These are phyloP conservation scores for Lepus americanus DNA, from an alignment of 2,113 vertebrate species.

Conservation along the genomic window DNA sequence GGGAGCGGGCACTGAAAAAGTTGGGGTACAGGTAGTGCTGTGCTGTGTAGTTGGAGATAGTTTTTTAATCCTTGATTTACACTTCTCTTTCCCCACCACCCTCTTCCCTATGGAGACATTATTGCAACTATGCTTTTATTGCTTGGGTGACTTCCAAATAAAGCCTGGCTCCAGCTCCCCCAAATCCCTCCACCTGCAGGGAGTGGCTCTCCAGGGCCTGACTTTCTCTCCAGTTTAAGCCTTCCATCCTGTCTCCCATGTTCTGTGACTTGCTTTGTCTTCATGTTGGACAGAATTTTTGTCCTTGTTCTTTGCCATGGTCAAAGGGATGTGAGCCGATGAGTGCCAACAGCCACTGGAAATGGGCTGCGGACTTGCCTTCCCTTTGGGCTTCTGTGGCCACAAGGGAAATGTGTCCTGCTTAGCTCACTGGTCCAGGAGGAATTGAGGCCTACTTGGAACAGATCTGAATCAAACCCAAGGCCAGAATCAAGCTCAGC, in stretches of 20 bases:
- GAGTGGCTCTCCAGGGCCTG: neutral
- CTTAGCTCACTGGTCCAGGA: neutral
- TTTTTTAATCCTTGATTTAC: neutral
- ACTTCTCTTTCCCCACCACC: neutral
- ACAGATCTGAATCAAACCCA: neutral
- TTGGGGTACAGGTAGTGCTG: neutral
- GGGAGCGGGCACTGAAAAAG: neutral
- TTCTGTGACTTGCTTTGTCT: neutral
- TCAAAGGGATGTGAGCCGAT: neutral
- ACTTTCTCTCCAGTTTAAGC: neutral
- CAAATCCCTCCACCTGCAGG: neutral
- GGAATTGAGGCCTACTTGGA: neutral
- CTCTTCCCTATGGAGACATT: neutral
- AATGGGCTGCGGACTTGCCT: neutral
- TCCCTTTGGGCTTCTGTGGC: neutral
- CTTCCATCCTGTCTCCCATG: neutral
- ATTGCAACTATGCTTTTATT: neutral
- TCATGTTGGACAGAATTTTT: neutral
- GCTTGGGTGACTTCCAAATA: neutral
- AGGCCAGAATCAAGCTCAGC: neutral
- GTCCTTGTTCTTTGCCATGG: neutral
- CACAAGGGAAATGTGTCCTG: neutral
- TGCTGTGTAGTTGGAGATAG: neutral
- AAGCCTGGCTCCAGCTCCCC: neutral
- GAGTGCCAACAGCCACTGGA: neutral